Evolutionary conservation across 1,140 invertebrate genomes (phyloP).

Genomic region (Epicauta chinensis): DNA sequence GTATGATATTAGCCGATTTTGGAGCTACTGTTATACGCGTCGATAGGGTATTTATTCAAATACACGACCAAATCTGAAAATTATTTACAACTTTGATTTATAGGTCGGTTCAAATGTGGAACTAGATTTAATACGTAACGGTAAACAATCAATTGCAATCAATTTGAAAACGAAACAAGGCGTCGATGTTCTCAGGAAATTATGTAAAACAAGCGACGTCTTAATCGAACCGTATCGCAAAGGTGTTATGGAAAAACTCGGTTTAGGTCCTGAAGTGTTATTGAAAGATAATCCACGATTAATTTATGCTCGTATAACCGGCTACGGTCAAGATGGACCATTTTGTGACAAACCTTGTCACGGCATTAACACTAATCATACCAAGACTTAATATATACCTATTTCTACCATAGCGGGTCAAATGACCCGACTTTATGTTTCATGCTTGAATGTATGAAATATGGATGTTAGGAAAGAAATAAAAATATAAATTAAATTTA

Average conservation of each 20-base stretch:
- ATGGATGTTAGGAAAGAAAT: no score
- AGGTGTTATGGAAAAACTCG: constrained; percentile 92
- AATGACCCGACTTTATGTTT: no score
- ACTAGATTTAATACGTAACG: constrained; percentile 65
- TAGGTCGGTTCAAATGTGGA: no score
- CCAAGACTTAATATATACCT: no score
- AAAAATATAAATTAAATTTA: no score
- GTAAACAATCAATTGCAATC: constrained; percentile 80
- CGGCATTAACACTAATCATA: no score
- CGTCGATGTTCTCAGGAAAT: constrained; percentile 60
- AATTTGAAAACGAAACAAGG: constrained; percentile 76
- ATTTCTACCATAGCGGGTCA: no score
- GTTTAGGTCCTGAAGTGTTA: constrained; percentile 74
- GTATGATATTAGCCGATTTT: constrained; percentile 91
- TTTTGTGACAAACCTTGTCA: constrained; percentile 80
- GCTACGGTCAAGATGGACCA: constrained; percentile 83
- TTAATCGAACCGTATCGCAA: constrained; percentile 88
- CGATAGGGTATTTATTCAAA: constrained; percentile 65
- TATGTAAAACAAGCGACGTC: constrained; percentile 76
- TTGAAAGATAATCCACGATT: constrained; percentile 71
- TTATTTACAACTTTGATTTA: no score
- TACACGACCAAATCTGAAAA: no score
- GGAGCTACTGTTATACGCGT: constrained; percentile 87
- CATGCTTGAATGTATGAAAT: no score
- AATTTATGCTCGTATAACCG: constrained; percentile 89